phyloP scores from a whole-genome alignment of 2,113 vertebrate species.

The Galemys pyrenaicus region DNA sequence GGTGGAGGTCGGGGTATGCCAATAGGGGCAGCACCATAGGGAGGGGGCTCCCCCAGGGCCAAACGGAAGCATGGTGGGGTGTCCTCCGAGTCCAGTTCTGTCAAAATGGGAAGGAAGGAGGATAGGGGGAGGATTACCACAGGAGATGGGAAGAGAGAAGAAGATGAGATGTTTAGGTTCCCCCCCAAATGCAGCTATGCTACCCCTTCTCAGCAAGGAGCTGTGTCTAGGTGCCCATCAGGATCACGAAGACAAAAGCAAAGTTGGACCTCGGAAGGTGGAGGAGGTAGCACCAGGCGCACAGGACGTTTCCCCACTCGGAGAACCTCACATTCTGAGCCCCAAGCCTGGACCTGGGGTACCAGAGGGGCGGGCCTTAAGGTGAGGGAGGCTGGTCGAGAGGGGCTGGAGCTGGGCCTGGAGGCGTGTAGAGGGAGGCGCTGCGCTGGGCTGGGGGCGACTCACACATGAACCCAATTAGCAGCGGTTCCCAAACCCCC shows the following conservation, averaged over 20 bases:
- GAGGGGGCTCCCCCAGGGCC: conserved; percentile 78
- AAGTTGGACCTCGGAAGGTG: not conserved
- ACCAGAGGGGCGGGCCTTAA: conserved; percentile 39
- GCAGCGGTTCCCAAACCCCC: conserved; percentile 81
- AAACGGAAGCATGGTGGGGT: conserved; percentile 76
- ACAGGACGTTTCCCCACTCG: not conserved
- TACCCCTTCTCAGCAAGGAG: not conserved
- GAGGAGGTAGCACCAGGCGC: not conserved
- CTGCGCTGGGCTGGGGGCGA: conserved; percentile 72
- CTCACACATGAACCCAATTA: conserved; percentile 85
- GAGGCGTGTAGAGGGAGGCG: conserved; percentile 58
- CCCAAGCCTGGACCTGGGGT: conserved; percentile 1
- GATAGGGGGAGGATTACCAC: conserved; percentile 11
- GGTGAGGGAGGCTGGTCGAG: not conserved
- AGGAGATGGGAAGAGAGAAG: conserved; percentile 20
- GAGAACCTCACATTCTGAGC: not conserved
- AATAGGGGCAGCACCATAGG: conserved; percentile 75
- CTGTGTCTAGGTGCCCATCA: not conserved
- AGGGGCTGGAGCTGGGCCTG: not conserved
- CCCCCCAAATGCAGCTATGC: not conserved
- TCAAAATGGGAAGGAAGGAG: not conserved
- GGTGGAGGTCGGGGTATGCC: conserved; percentile 85
- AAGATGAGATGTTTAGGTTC: conserved; percentile 38
- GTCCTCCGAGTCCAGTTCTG: conserved; percentile 83
- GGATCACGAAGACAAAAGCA: conserved; percentile 54